Evolutionary conservation across 2,113 vertebrate genomes (phyloP), one percentile per base, ranked within the genome.

Genomic region (Thinocorus orbignyianus): DNA sequence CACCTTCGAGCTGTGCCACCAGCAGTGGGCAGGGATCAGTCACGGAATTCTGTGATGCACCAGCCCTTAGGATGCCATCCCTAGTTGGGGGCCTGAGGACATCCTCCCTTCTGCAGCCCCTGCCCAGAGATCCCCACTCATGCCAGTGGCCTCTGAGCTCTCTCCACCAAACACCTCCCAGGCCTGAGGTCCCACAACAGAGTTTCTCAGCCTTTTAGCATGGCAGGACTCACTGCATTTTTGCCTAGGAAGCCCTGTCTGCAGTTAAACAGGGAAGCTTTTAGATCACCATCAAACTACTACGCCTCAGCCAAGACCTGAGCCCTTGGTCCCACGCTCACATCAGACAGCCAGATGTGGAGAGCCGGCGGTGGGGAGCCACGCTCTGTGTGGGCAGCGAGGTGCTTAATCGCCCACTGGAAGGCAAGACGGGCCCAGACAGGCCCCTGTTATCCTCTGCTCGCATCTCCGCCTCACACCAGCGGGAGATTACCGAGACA

Each of bases 261-360:
- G 25, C 37, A 70, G 33, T n/a, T 62, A 62, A 52, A 66, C 28
- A 14, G 10, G 7, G 15, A 48, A 80, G 13, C 44, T 70, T 55
- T 62, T 15, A 57, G 30, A 48, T 46, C 64, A 41, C 48, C 69
- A 76, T 25, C 57, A 68, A 83, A 62, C 26, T 7, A 1, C 51
- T 7, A 6, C 1, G 8, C 31, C 41, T 73, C 5, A 5, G 25
- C 58, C 30, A 4, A 61, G 52, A 66, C 23, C 83, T 4, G 26
- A 37, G 23, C 54, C 35, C 54, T 77, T 30, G 0, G 0, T 31
- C 10, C 54, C 14, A 41, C 0, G 5, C 57, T 54, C 39, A 24
- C 31, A 35, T 3, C 39, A 60, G 3, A 17, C 66, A 49, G 16
- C 11, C 17, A 48, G n/a, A 49, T 4, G 1, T 8, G 58, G 61